Evolutionary conservation across 1,140 invertebrate genomes (phyloP).

Genomic region (Prorops nasuta): DNA sequence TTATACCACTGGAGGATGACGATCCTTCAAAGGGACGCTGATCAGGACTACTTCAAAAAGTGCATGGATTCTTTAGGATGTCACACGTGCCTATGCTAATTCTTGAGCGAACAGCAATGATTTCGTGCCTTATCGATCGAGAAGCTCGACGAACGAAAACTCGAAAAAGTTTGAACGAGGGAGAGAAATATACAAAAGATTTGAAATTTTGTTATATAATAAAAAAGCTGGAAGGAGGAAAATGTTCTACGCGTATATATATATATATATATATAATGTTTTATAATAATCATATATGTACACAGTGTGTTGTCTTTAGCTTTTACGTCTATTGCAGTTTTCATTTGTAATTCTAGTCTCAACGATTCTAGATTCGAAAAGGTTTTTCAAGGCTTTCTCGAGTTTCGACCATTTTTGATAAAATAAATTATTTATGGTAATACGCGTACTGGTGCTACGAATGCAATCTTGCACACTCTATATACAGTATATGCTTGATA

Average conservation of each 20-base stretch:
- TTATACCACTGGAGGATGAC: too few species aligned
- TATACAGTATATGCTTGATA: too few species aligned
- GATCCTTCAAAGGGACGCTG: too few species aligned
- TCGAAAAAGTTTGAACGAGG: slow-evolving; percentile 8
- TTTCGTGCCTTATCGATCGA: not conserved
- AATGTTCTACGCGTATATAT: not conserved
- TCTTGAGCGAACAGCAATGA: not conserved
- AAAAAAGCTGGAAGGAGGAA: slow-evolving; percentile 1
- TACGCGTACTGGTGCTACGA: too few species aligned
- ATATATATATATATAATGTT: too few species aligned
- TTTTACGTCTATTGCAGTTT: not conserved
- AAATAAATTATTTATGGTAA: not conserved
- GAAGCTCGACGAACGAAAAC: not conserved
- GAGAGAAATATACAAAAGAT: not conserved
- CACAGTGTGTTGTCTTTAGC: too few species aligned
- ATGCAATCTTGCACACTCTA: too few species aligned
- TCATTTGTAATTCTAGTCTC: slow-evolving; percentile 2
- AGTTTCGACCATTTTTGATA: not conserved
- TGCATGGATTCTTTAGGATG: not conserved
- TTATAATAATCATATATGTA: too few species aligned
- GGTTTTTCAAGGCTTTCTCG: not conserved
- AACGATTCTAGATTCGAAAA: not conserved
- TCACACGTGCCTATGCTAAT: not conserved
- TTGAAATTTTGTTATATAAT: slow-evolving; percentile 10
- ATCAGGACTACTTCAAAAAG: too few species aligned